Evolutionary conservation across 1,140 invertebrate species (phyloP).

Genomic region (Bombus sylvicola): DNA sequence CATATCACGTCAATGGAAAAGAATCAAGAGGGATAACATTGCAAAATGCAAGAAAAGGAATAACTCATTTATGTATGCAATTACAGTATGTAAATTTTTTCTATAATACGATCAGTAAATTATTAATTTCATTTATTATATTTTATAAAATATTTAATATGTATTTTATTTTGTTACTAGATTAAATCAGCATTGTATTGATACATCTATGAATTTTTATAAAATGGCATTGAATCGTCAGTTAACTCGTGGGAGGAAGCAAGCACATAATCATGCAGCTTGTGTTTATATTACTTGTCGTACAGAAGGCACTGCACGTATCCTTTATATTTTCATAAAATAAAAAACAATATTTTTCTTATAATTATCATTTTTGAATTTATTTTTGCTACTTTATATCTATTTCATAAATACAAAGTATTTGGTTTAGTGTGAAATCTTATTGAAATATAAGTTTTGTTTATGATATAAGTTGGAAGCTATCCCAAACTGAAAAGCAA

Average conservation of each 20-base stretch:
- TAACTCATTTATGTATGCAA: conserved; percentile 90
- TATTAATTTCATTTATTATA: conserved; percentile 1
- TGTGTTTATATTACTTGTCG: conserved; percentile 99
- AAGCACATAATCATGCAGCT: conserved; percentile 96
- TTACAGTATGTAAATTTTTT: conserved; percentile 82
- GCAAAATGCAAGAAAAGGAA: conserved; percentile 92
- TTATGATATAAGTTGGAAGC: neutral
- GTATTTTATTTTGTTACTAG: conserved; percentile 71
- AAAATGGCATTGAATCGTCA: conserved; percentile 96
- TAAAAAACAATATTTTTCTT: neutral
- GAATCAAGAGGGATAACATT: conserved; percentile 96
- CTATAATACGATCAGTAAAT: neutral
- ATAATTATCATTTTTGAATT: neutral
- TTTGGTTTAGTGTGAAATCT: neutral
- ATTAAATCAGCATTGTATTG: conserved; percentile 95
- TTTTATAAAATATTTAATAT: conserved; percentile 14
- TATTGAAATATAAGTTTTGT: neutral
- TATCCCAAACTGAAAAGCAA: no score
- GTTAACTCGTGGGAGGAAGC: conserved; percentile 95
- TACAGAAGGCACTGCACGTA: conserved; percentile 96
- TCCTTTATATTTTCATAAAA: conserved; percentile 81
- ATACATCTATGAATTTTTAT: conserved; percentile 97
- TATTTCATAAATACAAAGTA: neutral
- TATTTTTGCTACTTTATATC: neutral
- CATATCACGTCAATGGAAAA: conserved; percentile 91